These are phyloP conservation scores for Ariolimax columbianus DNA, from an alignment of 2,888 invertebrate genomes.

Conservation along the genomic window DNA sequence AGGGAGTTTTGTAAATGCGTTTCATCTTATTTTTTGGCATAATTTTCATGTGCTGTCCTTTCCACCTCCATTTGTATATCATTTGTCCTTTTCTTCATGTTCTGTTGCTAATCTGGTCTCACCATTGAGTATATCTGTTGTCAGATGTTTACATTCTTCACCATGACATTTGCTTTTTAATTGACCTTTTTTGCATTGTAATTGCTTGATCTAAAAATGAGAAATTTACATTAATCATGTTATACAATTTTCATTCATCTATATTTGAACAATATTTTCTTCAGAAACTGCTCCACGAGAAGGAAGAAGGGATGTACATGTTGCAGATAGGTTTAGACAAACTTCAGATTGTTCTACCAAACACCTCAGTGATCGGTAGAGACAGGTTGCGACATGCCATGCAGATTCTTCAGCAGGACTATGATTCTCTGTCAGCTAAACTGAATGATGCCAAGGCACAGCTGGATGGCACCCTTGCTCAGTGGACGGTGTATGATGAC, in stretches of 20 bases:
- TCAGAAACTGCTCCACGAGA: constrained; percentile 71
- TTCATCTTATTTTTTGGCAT: no score
- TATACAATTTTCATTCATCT: not conserved
- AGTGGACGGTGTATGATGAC: constrained; percentile 96
- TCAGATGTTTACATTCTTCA: not conserved
- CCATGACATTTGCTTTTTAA: not conserved
- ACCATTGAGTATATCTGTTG: not conserved
- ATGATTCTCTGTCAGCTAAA: constrained; percentile 90
- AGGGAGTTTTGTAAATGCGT: no score
- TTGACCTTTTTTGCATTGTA: not conserved
- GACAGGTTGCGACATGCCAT: constrained; percentile 91
- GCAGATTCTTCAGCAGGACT: constrained; percentile 88
- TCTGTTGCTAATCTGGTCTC: not conserved
- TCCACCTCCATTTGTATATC: no score
- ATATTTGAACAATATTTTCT: constrained; percentile 4
- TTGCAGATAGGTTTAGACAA: constrained; percentile 75
- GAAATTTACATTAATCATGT: not conserved
- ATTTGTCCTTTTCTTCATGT: no score
- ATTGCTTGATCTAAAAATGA: not conserved
- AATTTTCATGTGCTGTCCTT: no score
- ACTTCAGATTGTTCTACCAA: constrained; percentile 82
- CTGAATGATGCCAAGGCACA: constrained; percentile 85
- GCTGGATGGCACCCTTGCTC: constrained; percentile 90
- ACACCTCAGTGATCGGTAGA: constrained; percentile 93
- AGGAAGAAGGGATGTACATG: constrained; percentile 74